Evolutionary conservation across 2,797 vertebrate species (phyloP).

Genomic region (Pelodytes ibericus): DNA sequence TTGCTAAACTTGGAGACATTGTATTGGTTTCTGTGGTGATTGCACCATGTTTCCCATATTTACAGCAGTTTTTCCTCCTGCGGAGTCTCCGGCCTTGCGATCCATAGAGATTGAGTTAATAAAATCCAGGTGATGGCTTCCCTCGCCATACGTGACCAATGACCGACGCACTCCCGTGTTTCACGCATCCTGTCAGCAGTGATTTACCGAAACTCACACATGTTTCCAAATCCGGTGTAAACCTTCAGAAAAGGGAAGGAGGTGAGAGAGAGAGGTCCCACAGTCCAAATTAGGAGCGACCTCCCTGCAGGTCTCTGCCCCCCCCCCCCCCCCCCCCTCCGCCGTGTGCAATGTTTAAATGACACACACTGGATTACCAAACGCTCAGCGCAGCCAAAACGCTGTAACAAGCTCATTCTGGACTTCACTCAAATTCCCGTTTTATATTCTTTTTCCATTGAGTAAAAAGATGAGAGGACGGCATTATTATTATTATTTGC

Average conservation of each 20-base stretch:
- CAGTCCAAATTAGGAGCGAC: slow-evolving; percentile 41
- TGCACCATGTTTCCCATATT: no score
- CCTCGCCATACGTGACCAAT: slow-evolving; percentile 33
- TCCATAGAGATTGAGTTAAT: slow-evolving; percentile 3
- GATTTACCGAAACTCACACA: slow-evolving; percentile 36
- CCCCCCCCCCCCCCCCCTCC: slow-evolving; percentile 2
- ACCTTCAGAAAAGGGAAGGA: slow-evolving; percentile 16
- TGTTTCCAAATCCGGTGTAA: slow-evolving; percentile 38
- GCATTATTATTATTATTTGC: no score
- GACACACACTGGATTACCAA: slow-evolving; percentile 20
- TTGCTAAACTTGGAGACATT: no score
- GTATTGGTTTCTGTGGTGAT: no score
- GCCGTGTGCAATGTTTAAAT: slow-evolving; percentile 26
- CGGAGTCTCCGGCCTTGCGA: no score
- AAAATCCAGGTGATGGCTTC: slow-evolving; percentile 36
- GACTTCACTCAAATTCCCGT: not conserved
- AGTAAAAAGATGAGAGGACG: not conserved
- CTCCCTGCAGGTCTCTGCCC: slow-evolving; percentile 42
- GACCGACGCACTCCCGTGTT: slow-evolving; percentile 30
- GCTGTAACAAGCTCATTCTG: not conserved
- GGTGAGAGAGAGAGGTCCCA: slow-evolving; percentile 23
- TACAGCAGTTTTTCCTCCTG: no score
- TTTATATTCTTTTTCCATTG: not conserved
- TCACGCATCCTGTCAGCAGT: slow-evolving; percentile 34
- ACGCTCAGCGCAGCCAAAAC: not conserved